Evolutionary conservation across 2,113 vertebrate species (phyloP), one percentile per base, ranked within the genome.

Genomic region (Cisticola juncidis): DNA sequence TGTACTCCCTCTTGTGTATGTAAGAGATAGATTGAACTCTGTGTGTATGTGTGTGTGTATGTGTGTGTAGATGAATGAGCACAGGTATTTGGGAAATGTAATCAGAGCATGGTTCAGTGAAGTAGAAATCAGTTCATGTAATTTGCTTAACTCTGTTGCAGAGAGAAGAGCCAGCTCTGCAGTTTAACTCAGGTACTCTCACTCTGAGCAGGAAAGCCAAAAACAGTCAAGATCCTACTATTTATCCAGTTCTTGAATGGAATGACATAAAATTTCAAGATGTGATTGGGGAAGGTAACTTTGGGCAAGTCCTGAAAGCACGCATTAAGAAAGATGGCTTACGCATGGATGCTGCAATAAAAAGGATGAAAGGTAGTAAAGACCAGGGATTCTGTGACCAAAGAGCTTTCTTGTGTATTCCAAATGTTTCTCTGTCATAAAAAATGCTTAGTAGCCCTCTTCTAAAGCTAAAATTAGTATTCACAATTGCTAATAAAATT

Each of bases 261-360:
- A 98, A 98, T 74, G 98, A 99, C 95, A 99, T 99, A 89, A 99
- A 99, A 97, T 99, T 99, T 98, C 98, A 99, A 97, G 99, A 99
- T 84, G 98, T 99, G 94, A 99, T 99, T 15, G 99, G 98, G 45
- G 99, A 99, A 95, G 99, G 99, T 40, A 99, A 99, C 94, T 99
- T 99, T 61, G 98, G 98, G 58, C 99, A 99, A 96, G 99, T 99
- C 60, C 97, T 99, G 56, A 99, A 99, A 95, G 99, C 98, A 14
- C 98, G 98, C 72, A 99, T 99, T 78, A 99, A 99, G 97, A 99
- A 99, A 93, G 98, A 99, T 57, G 99, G 98, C 14, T 96, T 98
- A 89, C 98, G 98, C 82, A 99, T 99, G 98, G 98, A 99, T 0
- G 99, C 98, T 35, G 99, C 98, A 7, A 99, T 99, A 90, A 99